Base-by-base conservation (phyloP, 2,797 vertebrate species). In the Phoeniculus purpureus region DNA sequence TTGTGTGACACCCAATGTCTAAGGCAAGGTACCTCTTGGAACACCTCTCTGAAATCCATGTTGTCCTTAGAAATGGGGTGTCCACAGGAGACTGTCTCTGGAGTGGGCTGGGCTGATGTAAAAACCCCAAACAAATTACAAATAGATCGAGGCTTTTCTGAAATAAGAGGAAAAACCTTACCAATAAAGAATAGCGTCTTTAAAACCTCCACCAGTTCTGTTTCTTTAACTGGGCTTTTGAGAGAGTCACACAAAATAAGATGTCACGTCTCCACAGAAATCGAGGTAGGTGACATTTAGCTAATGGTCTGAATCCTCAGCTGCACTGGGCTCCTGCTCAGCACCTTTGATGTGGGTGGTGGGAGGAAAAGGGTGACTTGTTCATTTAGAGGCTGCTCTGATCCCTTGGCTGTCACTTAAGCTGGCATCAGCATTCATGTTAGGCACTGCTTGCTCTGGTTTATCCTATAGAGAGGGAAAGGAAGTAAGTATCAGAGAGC, bases 171-270 rank as follows among this genome's bases (percentile, higher is more conserved):
- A 45, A 81, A 72, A 1, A 5, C 6, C 15, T 15, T 43, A 43
- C 43, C 43, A 94, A 91, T 45, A 67, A 48, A 94, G 68, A 89
- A 83, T 52, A 60, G 8, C 60, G 47, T 43, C 58, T 74, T 43
- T 54, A 43, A 75, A 81, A 70, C 16, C 43, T 43, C 8, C 7
- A 21, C 6, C 8, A 32, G 4, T 4, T 31, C 29, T 29, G 32
- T 81, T 77, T 4, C 5, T 90, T 77, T 77, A n/a, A 61, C 13
- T 43, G 59, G 50, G 55, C 9, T 86, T 82, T 59, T 88, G 64
- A 94, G 76, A 85, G 45, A 15, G 64, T 81, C 20, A 60, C 37
- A 58, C 22, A 77, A 79, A 94, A 71, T n/a, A 76, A 87, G 89
- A 92, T 74, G 66, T 64, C 26, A n/a, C 62, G 16, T 80, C 48